Base-by-base conservation (phyloP, 2,797 vertebrate species). In the Typhlichthys subterraneus region DNA sequence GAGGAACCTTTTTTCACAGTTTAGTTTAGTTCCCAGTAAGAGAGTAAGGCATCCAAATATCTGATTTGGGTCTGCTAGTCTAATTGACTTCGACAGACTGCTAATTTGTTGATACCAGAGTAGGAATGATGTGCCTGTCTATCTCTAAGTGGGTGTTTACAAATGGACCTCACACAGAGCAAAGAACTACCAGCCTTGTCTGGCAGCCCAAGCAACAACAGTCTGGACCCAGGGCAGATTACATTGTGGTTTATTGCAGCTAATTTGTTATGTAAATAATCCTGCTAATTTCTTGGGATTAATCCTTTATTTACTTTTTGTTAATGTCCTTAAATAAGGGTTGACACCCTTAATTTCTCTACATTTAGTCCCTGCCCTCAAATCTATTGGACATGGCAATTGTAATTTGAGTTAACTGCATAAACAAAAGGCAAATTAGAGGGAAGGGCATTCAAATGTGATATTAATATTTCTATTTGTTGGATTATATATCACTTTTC, bases 161-260 rank as follows among this genome's bases (percentile, higher is more conserved):
- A 94, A 91, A 93, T 86, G 92, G 96, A 98, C 96, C 96, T 96
- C 95, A 97, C 96, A 99, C 95, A 91, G 94, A 94, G 95, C 88
- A 90, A 94, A 95, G 92, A 90, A 93, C 93, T 93, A 93, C 91
- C 91, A 91, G 94, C 91, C 90, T 60, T 76, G 77, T 71, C 68
- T 83, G 81, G 88, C 91, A 88, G 85, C 86, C 69, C 66, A 85
- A 89, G 87, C 90, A 85, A 87, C 88, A 68, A 89, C 76, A 80
- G 92, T 91, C 90, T 93, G 90, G 92, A 92, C 85, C 84, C 84
- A 80, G 90, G 91, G 88, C 89, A 90, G 87, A 92, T 93, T 92
- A 91, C 91, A 91, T 89, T 92, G 87, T 93, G 93, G 93, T 95
- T 94, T 93, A 95, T 94, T 95, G 93, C 91, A 93, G 92, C 94